These are phyloP conservation scores for Plectropomus leopardus DNA, from an alignment of 2,113 vertebrate species.

Conservation along the genomic window DNA sequence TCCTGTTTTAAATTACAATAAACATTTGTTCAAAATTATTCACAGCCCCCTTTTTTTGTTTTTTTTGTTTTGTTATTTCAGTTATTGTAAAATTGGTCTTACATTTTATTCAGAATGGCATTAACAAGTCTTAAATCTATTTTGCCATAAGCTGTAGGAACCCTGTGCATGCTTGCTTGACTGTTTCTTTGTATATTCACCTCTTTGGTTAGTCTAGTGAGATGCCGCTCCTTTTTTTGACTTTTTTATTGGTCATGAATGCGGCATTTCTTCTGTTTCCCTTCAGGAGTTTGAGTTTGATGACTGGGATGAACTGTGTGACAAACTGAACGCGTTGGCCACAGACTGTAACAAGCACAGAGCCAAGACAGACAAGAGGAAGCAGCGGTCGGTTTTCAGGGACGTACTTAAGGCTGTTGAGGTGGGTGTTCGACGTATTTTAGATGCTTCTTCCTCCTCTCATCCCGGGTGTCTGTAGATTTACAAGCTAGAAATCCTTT, in stretches of 20 bases:
- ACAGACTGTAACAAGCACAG: slow-evolving; percentile 98
- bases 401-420: slow-evolving; percentile 94
- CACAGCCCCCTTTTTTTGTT: too few relatives aligned
- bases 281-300: slow-evolving; percentile 93
- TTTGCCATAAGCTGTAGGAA: too few relatives aligned
- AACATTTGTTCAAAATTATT: too few relatives aligned
- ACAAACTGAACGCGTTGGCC: slow-evolving; percentile 90
- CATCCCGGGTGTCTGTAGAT: not conserved
- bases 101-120: too few relatives aligned
- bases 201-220: not conserved
- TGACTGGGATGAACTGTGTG: slow-evolving; percentile 90
- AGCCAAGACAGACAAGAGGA: slow-evolving; percentile 96
- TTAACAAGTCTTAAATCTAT: too few relatives aligned
- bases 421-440: slow-evolving; percentile 77
- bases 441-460: not conserved
- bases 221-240: not conserved
- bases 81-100: too few relatives aligned
- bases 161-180: not conserved
- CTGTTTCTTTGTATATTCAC: not conserved
- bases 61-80: too few relatives aligned
- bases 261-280: not conserved
- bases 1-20: too few relatives aligned
- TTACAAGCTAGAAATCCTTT: not conserved
- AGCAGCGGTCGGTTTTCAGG: slow-evolving; percentile 96
- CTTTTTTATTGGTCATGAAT: not conserved